These are phyloP conservation scores for Gallinago solitaria DNA, from an alignment of 2,797 vertebrate species.

Conservation along the genomic window DNA sequence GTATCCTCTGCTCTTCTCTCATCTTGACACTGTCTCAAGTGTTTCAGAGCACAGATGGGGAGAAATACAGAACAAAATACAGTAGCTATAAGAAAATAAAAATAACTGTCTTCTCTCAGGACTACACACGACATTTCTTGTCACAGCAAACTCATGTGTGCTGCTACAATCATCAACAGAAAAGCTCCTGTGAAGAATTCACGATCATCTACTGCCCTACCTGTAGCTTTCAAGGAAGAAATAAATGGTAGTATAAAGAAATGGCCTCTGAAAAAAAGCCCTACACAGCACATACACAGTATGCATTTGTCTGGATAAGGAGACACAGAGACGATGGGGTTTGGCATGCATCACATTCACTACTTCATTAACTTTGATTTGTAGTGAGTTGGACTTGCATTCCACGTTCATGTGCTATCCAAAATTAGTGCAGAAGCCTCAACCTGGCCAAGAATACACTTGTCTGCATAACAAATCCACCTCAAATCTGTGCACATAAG, in stretches of 20 bases:
- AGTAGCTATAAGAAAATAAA: neutral
- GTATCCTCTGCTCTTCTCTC: neutral
- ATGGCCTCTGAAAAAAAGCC: neutral
- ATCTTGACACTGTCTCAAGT: neutral
- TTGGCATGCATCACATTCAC: neutral
- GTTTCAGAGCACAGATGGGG: neutral
- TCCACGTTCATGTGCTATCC: neutral
- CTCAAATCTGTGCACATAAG: neutral
- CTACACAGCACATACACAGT: neutral
- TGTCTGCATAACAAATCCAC: neutral
- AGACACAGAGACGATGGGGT: neutral
- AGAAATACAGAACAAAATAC: neutral
- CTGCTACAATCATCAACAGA: neutral
- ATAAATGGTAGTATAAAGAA: neutral
- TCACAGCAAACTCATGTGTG: neutral
- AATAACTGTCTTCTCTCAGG: neutral
- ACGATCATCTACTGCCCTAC: neutral
- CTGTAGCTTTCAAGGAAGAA: neutral
- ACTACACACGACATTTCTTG: neutral
- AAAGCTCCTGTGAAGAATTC: neutral
- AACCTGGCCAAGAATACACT: neutral
- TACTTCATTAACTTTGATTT: neutral
- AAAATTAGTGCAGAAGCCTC: neutral
- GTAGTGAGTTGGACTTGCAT: neutral
- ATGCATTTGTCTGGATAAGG: neutral